Evolutionary conservation across 2,797 vertebrate species (phyloP).

Genomic region (Erpetoichthys calabaricus): DNA sequence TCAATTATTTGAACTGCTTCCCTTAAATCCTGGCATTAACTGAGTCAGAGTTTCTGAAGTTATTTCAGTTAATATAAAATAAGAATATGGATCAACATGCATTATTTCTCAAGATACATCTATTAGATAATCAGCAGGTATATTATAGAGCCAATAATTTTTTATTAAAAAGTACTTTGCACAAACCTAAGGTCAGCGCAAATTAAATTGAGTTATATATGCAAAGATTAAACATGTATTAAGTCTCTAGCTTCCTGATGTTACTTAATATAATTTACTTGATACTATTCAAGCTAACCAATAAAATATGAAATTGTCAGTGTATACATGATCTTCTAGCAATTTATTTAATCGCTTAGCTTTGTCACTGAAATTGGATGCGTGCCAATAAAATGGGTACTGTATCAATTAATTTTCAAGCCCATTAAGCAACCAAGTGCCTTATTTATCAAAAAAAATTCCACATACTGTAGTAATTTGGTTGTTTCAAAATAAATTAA

Average conservation of each 20-base stretch:
- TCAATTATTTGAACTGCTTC: no score
- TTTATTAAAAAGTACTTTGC: no score
- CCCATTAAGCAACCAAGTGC: not conserved
- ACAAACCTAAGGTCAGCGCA: no score
- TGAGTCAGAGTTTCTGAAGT: no score
- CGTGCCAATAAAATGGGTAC: not conserved
- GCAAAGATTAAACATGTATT: no score
- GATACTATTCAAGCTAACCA: not conserved
- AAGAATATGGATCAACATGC: no score
- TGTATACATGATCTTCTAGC: not conserved
- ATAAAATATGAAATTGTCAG: not conserved
- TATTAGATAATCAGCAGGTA: no score
- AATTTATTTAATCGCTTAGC: not conserved
- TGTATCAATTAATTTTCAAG: constrained; percentile 1
- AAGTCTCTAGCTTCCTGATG: not conserved
- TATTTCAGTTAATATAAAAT: no score
- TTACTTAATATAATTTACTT: not conserved
- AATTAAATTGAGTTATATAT: no score
- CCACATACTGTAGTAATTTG: not conserved
- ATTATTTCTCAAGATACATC: no score
- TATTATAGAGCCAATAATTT: no score
- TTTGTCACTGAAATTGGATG: not conserved
- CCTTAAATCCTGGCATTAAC: no score
- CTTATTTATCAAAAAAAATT: not conserved
- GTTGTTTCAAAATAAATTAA: not conserved